These are phyloP conservation scores for Peromyscus melanophrys DNA, from an alignment of 2,797 vertebrate genomes.

Conservation along the genomic window DNA sequence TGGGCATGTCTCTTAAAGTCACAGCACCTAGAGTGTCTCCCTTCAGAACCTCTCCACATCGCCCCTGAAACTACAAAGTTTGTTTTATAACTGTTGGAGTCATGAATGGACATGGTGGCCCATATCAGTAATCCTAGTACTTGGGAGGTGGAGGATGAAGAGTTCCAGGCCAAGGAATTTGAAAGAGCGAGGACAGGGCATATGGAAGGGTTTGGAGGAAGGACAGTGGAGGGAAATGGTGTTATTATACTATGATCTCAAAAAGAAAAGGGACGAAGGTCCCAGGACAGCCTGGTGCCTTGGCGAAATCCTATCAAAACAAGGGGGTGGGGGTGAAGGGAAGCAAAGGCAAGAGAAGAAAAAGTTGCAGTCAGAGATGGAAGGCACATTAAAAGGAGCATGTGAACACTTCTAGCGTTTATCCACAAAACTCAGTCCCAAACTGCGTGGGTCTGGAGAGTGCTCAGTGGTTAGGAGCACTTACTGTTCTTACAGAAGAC, in stretches of 20 bases:
- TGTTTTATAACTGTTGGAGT: neutral
- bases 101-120: neutral
- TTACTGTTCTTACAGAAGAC: neutral
- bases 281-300: neutral
- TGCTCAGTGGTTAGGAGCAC: neutral
- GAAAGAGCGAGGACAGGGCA: neutral
- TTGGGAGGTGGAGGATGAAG: neutral
- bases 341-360: neutral
- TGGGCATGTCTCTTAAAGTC: slow-evolving; percentile 21
- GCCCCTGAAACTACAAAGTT: neutral
- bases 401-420: slow-evolving; percentile 71
- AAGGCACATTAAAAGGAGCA: slow-evolving; percentile 7
- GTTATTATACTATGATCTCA: neutral
- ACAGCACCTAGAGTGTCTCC: neutral
- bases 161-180: neutral
- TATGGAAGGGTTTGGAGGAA: too few relatives aligned
- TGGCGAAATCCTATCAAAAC: neutral
- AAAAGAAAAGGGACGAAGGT: neutral
- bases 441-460: neutral
- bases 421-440: slow-evolving; percentile 74
- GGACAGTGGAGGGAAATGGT: neutral
- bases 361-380: neutral
- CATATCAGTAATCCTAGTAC: neutral
- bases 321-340: neutral
- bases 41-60: slow-evolving; percentile 16